phyloP scores from a whole-genome alignment of 2,113 vertebrate species.

The Chionomys nivalis region DNA sequence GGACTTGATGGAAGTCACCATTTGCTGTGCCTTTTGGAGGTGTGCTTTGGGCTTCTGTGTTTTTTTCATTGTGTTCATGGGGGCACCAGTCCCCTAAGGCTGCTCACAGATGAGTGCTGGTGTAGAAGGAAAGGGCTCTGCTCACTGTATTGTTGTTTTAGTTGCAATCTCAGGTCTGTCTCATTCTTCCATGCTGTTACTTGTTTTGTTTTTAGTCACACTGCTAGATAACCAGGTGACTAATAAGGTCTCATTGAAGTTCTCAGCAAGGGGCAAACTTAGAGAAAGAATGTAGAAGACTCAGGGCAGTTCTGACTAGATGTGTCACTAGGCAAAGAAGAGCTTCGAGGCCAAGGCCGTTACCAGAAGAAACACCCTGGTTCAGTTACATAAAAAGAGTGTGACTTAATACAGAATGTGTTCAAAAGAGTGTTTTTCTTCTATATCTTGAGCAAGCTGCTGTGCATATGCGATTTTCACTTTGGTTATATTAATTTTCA shows the following conservation, averaged over 20 bases:
- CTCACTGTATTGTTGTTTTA: fast-evolving
- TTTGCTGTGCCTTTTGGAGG: not conserved
- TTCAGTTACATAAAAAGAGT: not conserved
- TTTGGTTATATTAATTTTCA: constrained; percentile 9
- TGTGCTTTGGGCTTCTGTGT: not conserved
- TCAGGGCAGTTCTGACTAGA: not conserved
- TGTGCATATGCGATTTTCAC: not conserved
- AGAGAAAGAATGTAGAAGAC: not conserved
- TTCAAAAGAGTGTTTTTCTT: not conserved
- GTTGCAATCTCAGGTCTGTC: not conserved
- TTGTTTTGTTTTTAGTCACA: not conserved
- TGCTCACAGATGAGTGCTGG: not conserved
- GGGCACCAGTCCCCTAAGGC: not conserved
- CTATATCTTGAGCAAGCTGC: not conserved
- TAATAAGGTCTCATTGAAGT: not conserved
- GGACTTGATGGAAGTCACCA: not conserved
- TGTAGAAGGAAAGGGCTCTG: not conserved
- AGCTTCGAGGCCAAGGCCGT: not conserved
- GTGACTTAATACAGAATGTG: not conserved
- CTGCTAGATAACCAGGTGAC: not conserved
- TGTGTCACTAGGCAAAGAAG: not conserved
- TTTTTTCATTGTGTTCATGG: not conserved
- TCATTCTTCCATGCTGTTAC: not conserved
- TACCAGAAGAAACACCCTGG: not conserved
- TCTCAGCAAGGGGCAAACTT: not conserved